Percentiles rank a stretch among this genome's conserved stretches.
These are phyloP conservation scores for Acipenser oxyrinchus DNA, from an alignment of 2,797 vertebrate genomes.

Conservation along the genomic window DNA sequence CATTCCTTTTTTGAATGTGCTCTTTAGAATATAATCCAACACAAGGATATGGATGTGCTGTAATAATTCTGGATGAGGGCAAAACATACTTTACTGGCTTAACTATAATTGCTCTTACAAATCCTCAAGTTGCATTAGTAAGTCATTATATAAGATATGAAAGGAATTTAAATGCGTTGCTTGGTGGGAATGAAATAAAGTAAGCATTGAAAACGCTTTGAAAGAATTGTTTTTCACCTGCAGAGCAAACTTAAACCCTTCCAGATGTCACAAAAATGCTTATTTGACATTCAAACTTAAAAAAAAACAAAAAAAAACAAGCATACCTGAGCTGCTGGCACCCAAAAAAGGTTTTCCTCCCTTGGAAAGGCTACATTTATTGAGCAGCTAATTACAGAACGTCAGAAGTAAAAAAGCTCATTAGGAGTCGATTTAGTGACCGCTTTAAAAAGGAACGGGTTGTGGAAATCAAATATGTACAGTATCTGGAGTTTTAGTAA, in stretches of 20 bases:
- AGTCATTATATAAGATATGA: slow-evolving; percentile 14
- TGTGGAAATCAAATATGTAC: too few relatives aligned
- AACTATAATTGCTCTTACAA: too few relatives aligned
- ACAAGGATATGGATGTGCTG: not conserved
- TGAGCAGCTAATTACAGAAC: too few relatives aligned
- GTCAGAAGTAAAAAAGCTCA: too few relatives aligned
- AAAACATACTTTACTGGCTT: too few relatives aligned
- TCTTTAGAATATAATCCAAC: too few relatives aligned
- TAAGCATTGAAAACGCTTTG: slow-evolving; percentile 2
- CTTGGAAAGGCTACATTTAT: not conserved
- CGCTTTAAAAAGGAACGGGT: too few relatives aligned
- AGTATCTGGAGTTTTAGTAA: too few relatives aligned
- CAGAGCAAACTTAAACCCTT: slow-evolving; percentile 1
- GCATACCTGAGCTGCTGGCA: not conserved
- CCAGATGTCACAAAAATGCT: slow-evolving; percentile 10
- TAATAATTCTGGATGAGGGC: not conserved
- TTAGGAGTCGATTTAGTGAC: too few relatives aligned
- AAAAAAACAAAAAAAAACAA: not conserved
- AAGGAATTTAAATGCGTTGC: slow-evolving; percentile 14
- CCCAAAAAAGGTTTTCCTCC: not conserved
- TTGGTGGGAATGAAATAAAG: not conserved
- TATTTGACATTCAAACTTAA: not conserved
- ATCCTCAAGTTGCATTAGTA: not conserved
- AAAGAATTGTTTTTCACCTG: slow-evolving; percentile 11
- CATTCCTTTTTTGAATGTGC: too few relatives aligned